These are phyloP conservation scores for Heliothis virescens DNA, from an alignment of 1,140 invertebrate species.

Conservation along the genomic window DNA sequence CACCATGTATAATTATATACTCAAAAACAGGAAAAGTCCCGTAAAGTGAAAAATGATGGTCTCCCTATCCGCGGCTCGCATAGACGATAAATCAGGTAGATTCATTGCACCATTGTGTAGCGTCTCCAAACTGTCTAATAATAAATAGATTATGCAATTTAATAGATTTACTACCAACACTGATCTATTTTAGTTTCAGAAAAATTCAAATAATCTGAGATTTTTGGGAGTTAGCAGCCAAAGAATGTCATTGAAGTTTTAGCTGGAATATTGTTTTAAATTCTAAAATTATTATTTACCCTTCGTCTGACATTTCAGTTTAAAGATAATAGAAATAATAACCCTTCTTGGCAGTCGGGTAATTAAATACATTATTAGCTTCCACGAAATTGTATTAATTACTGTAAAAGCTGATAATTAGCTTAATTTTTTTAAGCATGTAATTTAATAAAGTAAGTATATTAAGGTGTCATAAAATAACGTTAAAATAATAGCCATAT, in stretches of 20 bases:
- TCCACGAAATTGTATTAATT: no score
- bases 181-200: conserved; percentile 19
- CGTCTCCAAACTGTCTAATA: conserved; percentile 50
- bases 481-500: no score
- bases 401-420: no score
- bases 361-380: no score
- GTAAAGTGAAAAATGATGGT: conserved; percentile 8
- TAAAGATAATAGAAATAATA: no score
- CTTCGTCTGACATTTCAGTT: no score
- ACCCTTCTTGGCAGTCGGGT: no score
- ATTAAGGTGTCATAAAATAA: no score
- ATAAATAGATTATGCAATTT: conserved; percentile 60
- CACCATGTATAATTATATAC: background rate
- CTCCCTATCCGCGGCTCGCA: conserved; percentile 22
- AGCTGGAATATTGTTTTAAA: background rate
- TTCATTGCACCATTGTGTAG: conserved; percentile 62
- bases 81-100: conserved; percentile 57
- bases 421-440: no score
- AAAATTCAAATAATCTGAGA: background rate
- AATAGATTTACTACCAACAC: conserved; percentile 49
- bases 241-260: background rate
- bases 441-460: no score
- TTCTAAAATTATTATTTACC: no score
- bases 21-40: background rate
- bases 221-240: background rate